Percentiles rank a stretch among this genome's conserved stretches.
phyloP scores from a whole-genome alignment of 2,113 vertebrate species.

The Camelus bactrianus region DNA sequence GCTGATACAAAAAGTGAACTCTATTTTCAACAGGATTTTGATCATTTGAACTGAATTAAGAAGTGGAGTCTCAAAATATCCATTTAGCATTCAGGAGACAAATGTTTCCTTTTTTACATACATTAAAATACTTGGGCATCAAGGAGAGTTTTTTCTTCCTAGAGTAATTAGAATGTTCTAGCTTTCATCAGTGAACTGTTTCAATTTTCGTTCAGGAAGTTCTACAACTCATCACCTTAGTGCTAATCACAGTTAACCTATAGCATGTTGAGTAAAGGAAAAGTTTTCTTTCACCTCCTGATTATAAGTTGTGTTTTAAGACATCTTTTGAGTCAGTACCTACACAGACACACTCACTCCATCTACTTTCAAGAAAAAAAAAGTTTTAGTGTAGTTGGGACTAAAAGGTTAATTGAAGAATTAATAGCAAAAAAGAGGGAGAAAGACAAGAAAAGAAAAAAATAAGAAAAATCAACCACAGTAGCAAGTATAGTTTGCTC shows the following conservation, averaged over 20 bases:
- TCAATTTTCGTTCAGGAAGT: not conserved
- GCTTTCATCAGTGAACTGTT: not conserved
- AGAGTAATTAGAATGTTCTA: not conserved
- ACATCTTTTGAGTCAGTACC: not conserved
- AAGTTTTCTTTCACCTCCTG: not conserved
- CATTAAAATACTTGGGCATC: not conserved
- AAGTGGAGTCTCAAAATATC: not conserved
- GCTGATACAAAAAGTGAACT: not conserved
- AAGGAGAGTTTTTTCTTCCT: not conserved
- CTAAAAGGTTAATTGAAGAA: constrained; percentile 25
- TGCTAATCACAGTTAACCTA: not conserved
- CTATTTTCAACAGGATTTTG: not conserved
- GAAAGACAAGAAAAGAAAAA: not conserved
- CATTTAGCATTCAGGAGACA: not conserved
- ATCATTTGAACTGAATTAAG: not conserved
- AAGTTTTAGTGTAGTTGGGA: not conserved
- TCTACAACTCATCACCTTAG: not conserved
- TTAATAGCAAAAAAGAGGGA: not conserved
- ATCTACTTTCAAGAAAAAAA: not conserved
- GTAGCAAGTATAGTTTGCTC: not conserved
- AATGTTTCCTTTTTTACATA: not conserved
- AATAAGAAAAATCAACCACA: not conserved
- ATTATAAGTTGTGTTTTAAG: not conserved
- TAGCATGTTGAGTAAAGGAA: not conserved
- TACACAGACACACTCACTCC: not conserved